Conservation (phyloP, 2,888 invertebrate species). For the Phragmatobia fuliginosa region DNA sequence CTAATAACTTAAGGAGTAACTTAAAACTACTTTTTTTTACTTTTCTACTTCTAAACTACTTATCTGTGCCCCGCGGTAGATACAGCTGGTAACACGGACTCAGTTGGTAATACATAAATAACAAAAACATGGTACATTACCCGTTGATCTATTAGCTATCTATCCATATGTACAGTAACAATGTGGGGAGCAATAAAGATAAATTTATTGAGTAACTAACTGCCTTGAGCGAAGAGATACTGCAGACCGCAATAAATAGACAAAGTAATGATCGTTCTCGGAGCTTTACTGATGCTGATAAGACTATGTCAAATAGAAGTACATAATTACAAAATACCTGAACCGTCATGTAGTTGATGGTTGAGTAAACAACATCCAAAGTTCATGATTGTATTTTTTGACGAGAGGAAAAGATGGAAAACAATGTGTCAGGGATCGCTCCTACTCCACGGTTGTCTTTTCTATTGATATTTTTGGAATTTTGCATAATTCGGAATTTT, state of each 20-base stretch:
- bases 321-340: slow-evolving; percentile 2
- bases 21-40: too few species aligned
- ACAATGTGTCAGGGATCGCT: too few species aligned
- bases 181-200: slow-evolving; percentile 21
- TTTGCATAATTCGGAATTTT: too few species aligned
- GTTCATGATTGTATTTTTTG: not conserved
- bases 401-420: not conserved
- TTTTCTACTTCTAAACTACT: too few species aligned
- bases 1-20: too few species aligned
- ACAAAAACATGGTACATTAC: slow-evolving; percentile 10
- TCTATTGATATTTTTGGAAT: not conserved
- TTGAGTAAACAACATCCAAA: not conserved
- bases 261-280: slow-evolving; percentile 17
- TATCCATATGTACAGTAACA: slow-evolving; percentile 11
- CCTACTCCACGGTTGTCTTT: not conserved
- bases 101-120: slow-evolving; percentile 1
- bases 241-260: slow-evolving; percentile 24
- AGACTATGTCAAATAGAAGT: slow-evolving; percentile 20
- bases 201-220: slow-evolving; percentile 21
- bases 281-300: slow-evolving; percentile 20
- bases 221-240: slow-evolving; percentile 22
- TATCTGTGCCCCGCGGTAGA: too few species aligned
- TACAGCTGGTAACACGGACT: too few species aligned
- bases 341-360: not conserved
- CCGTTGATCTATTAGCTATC: slow-evolving; percentile 12